Base-by-base conservation (phyloP, 1,140 invertebrate species). In the Bradynema listronoti region DNA sequence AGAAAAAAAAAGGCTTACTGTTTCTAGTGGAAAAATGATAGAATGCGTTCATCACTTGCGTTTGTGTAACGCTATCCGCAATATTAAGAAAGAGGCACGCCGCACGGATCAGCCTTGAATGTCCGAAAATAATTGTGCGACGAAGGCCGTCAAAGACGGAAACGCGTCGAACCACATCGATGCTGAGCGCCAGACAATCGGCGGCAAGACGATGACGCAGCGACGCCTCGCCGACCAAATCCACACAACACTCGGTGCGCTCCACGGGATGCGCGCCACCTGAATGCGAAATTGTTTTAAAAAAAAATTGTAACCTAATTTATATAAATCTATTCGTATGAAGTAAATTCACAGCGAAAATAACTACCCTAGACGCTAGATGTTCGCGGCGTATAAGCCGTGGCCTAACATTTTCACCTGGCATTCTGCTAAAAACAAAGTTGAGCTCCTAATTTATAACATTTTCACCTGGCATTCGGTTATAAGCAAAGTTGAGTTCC, bases 11-110 rank as follows among this genome's bases (percentile, higher is more conserved):
- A 47, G 29, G 25, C 51, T 45, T 53, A 45, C 32, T 53, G n/a
- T 53, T 45, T 7, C 29, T n/a, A 46, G 25, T 16, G 7, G 27
- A 9, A 45, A 53, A 53, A 16, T 9, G 16, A 45, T 42, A 53
- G 32, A 53, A 45, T n/a, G 19, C 51, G 19, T 53, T 55, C 7
- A 53, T 47, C 7, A 53, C 51, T 53, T n/a, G n/a, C n/a, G n/a
- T 39, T 53, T 53, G 6, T 9, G 30, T 24, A 50, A 14, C 7
- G 7, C 27, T 45, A 53, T 53, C 25, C 32, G 16, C 50, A 55
- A 53, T 14, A 14, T 19, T 19, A 14, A 39, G n/a, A 19, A 47
- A 45, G n/a, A 19, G 9, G 51, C 51, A 53, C 7, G 51, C 51
- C 9, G 33, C 27, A 47, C 32, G 51, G 25, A 53, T 55, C 14